These are phyloP conservation scores for Mystacides longicornis DNA, from an alignment of 2,888 invertebrate genomes.

Conservation along the genomic window DNA sequence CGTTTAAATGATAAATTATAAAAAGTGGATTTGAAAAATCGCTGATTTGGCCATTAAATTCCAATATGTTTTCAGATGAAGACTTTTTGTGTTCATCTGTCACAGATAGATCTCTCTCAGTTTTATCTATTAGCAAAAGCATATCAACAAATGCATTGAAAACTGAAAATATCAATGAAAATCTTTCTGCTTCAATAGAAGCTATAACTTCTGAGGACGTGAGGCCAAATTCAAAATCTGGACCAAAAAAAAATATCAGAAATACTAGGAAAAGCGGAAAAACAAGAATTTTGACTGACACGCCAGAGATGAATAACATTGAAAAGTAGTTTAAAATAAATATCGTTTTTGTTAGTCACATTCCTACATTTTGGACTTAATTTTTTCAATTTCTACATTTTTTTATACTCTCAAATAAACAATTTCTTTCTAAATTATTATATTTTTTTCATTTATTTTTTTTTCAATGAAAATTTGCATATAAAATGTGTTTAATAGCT, in stretches of 20 bases:
- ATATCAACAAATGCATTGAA: conserved; percentile 1
- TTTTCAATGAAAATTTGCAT: no score
- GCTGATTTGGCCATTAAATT: not conserved
- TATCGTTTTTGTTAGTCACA: no score
- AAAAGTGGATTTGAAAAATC: conserved; percentile 3
- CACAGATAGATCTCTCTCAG: conserved; percentile 1
- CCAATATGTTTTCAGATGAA: conserved; percentile 6
- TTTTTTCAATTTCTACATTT: no score
- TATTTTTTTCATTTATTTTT: no score
- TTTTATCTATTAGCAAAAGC: conserved; percentile 2
- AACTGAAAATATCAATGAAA: not conserved
- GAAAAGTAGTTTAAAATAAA: no score
- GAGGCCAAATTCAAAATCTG: conserved; percentile 4
- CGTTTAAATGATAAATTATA: not conserved
- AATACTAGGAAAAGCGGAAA: conserved; percentile 2
- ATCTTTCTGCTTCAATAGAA: not conserved
- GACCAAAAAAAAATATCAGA: conserved; percentile 1
- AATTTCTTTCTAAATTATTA: no score
- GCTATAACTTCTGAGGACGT: conserved; percentile 2
- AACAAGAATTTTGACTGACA: conserved; percentile 4
- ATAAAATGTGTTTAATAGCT: no score
- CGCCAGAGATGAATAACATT: conserved; percentile 4
- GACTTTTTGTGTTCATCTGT: conserved; percentile 1
- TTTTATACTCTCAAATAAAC: no score
- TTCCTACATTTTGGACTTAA: no score